These are phyloP conservation scores for Cosmia trapezina DNA, from an alignment of 2,888 invertebrate species.

Conservation along the genomic window DNA sequence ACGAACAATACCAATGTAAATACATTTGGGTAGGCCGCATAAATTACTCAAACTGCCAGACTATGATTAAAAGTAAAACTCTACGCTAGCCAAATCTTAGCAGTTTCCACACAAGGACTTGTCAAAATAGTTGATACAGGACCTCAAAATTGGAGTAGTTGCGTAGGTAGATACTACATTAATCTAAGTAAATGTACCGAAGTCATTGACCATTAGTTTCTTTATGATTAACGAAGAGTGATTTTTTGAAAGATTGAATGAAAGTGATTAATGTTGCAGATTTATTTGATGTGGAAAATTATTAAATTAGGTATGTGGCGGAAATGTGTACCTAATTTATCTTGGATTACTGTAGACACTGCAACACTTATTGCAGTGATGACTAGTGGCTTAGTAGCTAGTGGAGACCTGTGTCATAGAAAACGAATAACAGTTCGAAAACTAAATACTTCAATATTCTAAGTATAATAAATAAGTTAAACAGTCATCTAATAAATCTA, in stretches of 20 bases:
- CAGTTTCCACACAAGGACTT: not conserved
- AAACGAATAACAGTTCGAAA: too few relatives aligned
- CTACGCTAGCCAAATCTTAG: not conserved
- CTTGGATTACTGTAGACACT: not conserved
- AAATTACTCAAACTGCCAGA: too few relatives aligned
- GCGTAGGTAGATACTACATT: constrained; percentile 28
- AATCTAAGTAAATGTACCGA: constrained; percentile 21
- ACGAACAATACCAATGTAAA: too few relatives aligned
- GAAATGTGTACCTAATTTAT: constrained; percentile 29
- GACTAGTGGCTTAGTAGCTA: too few relatives aligned
- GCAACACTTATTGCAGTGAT: too few relatives aligned
- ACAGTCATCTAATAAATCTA: too few relatives aligned
- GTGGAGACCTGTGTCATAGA: too few relatives aligned
- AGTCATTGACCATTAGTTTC: constrained; percentile 36
- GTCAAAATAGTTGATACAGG: not conserved
- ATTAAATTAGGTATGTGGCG: constrained; percentile 9
- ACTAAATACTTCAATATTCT: too few relatives aligned
- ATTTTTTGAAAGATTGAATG: constrained; percentile 28
- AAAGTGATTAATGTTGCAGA: constrained; percentile 35
- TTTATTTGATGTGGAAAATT: constrained; percentile 19
- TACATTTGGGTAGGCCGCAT: too few relatives aligned
- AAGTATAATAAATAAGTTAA: too few relatives aligned
- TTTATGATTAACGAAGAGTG: constrained; percentile 23
- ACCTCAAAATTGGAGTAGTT: constrained; percentile 7
- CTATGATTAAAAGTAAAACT: too few relatives aligned